phyloP scores from a whole-genome alignment of 2,797 vertebrate species.

The Acanthis flammea region DNA sequence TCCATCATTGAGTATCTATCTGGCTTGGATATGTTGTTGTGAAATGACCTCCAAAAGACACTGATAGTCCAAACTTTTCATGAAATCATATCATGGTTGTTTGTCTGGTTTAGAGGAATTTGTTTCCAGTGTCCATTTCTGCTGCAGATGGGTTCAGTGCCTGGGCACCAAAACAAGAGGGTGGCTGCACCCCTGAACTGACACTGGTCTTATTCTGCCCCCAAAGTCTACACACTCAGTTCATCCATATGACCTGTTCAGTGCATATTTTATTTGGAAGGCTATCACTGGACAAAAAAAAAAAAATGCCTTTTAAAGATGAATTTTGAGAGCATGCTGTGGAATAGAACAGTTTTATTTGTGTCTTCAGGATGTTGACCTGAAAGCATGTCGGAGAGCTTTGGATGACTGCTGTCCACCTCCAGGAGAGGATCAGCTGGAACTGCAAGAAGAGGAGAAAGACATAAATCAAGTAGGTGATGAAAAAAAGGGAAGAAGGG shows the following conservation, averaged over 20 bases:
- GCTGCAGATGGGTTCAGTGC: not conserved
- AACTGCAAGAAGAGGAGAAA: not conserved
- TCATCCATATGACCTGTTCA: not conserved
- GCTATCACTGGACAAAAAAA: not conserved
- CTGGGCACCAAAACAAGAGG: not conserved
- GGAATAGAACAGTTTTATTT: not conserved
- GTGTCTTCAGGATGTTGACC: constrained; percentile 35
- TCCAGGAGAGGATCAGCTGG: not conserved
- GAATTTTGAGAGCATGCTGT: not conserved
- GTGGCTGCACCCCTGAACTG: not conserved
- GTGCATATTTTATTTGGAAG: not conserved
- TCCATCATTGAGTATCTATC: not conserved
- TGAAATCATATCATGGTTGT: not conserved
- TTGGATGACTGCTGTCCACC: not conserved
- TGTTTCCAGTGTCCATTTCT: not conserved
- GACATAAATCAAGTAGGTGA: not conserved
- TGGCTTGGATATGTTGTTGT: not conserved
- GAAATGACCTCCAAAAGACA: not conserved
- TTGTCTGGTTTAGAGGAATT: not conserved
- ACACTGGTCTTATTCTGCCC: not conserved
- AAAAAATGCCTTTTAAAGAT: not conserved
- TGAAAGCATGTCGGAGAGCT: not conserved
- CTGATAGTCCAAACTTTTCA: not conserved
- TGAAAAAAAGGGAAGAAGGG: not conserved
- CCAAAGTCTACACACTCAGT: not conserved